Evolutionary conservation across 2,113 vertebrate genomes (phyloP).

Genomic region (Anoura caudifer): DNA sequence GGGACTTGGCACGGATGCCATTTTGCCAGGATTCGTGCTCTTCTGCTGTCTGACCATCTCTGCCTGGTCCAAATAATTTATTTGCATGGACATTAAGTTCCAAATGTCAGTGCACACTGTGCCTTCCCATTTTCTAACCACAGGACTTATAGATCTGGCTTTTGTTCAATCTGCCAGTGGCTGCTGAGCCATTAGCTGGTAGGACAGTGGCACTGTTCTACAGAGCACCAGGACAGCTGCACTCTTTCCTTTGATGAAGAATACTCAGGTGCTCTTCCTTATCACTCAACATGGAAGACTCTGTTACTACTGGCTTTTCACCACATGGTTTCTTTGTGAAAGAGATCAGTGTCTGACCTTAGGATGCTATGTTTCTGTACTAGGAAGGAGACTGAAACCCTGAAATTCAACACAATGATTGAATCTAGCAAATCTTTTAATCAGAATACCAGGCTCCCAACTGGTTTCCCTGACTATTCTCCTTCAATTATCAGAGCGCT

Average conservation of each 20-base stretch:
- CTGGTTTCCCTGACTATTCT: neutral
- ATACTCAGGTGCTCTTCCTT: neutral
- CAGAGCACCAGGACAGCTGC: neutral
- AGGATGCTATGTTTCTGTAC: neutral
- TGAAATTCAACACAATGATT: neutral
- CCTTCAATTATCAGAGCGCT: neutral
- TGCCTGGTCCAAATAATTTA: neutral
- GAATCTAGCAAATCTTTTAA: neutral
- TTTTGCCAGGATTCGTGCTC: neutral
- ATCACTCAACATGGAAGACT: neutral
- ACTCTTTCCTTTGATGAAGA: neutral
- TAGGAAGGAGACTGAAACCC: neutral
- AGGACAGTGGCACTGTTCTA: neutral
- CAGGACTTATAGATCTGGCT: neutral
- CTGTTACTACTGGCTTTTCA: neutral
- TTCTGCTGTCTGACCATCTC: neutral
- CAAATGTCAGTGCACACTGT: neutral
- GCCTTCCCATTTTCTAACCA: conserved; percentile 36
- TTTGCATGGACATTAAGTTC: neutral
- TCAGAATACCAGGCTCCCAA: neutral
- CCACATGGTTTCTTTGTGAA: neutral
- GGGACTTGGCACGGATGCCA: neutral
- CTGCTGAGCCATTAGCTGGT: neutral
- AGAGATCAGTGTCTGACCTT: neutral
- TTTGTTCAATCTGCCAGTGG: neutral